Conservation (phyloP, 2,797 vertebrate genomes). For the Gymnothorax reevesii region DNA sequence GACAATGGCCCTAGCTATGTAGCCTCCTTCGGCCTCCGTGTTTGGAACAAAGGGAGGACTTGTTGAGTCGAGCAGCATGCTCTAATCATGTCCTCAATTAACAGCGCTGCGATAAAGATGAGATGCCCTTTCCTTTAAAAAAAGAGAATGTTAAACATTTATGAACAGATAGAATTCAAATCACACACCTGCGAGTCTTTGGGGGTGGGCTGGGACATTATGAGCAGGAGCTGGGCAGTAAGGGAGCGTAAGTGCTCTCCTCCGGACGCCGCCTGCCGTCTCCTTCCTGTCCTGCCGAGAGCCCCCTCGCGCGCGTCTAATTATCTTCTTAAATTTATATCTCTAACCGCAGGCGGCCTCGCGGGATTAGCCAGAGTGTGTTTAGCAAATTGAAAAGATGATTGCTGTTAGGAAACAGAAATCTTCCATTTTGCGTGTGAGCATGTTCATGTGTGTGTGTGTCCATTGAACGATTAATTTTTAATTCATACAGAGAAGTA, state of each 20-base stretch:
- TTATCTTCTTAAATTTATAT: slow-evolving; percentile 87
- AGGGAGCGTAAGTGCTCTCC: slow-evolving; percentile 61
- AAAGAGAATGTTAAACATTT: slow-evolving; percentile 62
- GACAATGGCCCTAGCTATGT: slow-evolving; percentile 37
- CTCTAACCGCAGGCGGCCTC: slow-evolving; percentile 72
- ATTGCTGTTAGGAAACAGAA: slow-evolving; percentile 78
- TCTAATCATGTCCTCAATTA: slow-evolving; percentile 59
- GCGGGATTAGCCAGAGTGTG: slow-evolving; percentile 79
- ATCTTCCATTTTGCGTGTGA: slow-evolving; percentile 67
- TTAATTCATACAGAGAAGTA: slow-evolving; percentile 67
- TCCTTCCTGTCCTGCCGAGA: slow-evolving; percentile 64
- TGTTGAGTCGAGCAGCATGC: slow-evolving; percentile 57
- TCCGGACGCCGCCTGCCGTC: slow-evolving; percentile 66
- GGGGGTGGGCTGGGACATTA: slow-evolving; percentile 52
- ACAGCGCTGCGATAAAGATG: slow-evolving; percentile 51
- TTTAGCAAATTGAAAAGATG: slow-evolving; percentile 85
- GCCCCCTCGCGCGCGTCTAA: slow-evolving; percentile 70
- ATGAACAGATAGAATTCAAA: slow-evolving; percentile 61
- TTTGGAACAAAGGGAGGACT: slow-evolving; percentile 47
- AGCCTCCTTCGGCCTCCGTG: slow-evolving; percentile 41
- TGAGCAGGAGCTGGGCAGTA: slow-evolving; percentile 45
- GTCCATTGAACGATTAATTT: slow-evolving; percentile 73
- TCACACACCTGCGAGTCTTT: slow-evolving; percentile 55
- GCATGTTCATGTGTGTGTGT: slow-evolving; percentile 51
- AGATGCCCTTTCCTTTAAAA: slow-evolving; percentile 57